Conservation (phyloP, 2,113 vertebrate species). For the Odocoileus virginianus region DNA sequence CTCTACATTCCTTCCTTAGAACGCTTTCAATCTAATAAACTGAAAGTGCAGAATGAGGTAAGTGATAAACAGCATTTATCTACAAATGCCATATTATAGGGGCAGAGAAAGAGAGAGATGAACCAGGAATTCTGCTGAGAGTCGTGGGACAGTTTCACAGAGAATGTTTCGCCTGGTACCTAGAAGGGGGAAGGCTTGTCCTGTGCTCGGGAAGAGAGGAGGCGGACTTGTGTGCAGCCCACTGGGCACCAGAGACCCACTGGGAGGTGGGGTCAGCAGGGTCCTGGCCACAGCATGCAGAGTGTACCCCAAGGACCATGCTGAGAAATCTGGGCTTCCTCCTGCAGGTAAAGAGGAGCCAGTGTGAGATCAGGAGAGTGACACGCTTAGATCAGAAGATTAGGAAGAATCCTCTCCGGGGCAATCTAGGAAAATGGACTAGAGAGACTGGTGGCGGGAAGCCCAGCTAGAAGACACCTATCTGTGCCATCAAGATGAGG, state of each 20-base stretch:
- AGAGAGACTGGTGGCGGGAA: background rate
- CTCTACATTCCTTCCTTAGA: background rate
- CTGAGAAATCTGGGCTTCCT: background rate
- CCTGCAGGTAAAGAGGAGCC: background rate
- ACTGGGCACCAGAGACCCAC: fast-evolving
- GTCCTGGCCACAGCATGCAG: background rate
- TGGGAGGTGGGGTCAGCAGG: background rate
- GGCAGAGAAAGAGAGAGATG: background rate
- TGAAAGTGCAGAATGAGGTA: background rate
- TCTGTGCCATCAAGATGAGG: background rate
- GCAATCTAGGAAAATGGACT: background rate
- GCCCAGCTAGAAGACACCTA: background rate
- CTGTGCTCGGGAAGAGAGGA: background rate
- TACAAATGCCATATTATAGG: background rate
- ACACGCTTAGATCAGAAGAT: background rate
- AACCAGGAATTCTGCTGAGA: background rate
- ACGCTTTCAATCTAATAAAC: background rate
- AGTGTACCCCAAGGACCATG: fast-evolving
- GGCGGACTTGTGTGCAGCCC: fast-evolving
- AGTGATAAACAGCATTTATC: background rate
- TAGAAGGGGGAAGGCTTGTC: background rate
- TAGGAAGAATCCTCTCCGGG: background rate
- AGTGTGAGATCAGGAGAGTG: background rate
- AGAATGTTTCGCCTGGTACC: background rate
- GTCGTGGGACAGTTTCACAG: background rate